Conservation (phyloP, 1,140 invertebrate species). For the Camponotus floridanus region DNA sequence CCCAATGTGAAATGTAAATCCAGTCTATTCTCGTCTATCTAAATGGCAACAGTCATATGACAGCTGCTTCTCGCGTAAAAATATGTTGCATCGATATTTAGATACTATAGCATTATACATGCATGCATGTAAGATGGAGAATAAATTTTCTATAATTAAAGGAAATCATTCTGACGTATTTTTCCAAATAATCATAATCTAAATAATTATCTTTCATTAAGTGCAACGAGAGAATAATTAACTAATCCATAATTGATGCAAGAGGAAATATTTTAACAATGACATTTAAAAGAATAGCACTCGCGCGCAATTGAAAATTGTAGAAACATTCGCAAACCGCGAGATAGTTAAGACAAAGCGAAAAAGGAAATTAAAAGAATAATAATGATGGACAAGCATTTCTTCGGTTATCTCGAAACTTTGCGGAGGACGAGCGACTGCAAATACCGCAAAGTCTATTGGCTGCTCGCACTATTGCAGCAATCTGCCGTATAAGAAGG, state of each 20-base stretch:
- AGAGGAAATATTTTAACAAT: constrained; percentile 66
- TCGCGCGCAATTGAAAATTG: constrained; percentile 70
- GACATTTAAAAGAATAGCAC: constrained; percentile 43
- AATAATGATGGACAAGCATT: constrained; percentile 46
- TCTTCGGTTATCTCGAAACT: constrained; percentile 32
- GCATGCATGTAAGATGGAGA: neutral
- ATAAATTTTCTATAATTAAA: neutral
- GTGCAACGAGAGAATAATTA: neutral
- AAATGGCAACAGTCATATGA: neutral
- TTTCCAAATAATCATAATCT: neutral
- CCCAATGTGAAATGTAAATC: neutral
- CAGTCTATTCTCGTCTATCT: constrained; percentile 56
- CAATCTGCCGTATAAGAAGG: constrained; percentile 48
- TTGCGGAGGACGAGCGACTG: neutral
- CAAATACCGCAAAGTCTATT: constrained; percentile 42
- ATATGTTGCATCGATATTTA: neutral
- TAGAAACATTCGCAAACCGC: too few relatives aligned
- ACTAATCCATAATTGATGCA: neutral
- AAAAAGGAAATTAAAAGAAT: neutral
- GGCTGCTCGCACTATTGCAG: constrained; percentile 1
- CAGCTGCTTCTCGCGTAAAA: constrained; percentile 12
- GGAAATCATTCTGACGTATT: neutral
- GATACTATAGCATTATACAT: neutral
- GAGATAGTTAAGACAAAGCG: neutral
- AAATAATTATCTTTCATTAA: neutral